These are phyloP conservation scores for Chiridota heheva DNA, from an alignment of 35 echinoderm and acorn worm species.

Conservation along the genomic window DNA sequence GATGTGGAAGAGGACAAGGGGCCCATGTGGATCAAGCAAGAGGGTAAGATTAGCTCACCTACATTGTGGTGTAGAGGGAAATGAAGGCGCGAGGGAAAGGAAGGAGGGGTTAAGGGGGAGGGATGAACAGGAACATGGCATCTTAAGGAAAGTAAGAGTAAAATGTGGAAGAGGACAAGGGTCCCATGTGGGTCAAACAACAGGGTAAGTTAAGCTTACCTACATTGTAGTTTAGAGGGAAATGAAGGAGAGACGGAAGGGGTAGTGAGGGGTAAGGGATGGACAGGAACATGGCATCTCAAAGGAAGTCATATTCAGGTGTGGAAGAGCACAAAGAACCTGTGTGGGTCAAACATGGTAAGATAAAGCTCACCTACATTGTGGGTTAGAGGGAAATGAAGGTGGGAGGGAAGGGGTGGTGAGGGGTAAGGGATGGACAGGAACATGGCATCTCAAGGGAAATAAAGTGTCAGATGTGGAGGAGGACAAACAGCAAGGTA, in stretches of 20 bases:
- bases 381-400: slow-evolving; percentile 27
- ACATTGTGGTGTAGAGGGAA: too few species aligned
- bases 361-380: slow-evolving; percentile 28
- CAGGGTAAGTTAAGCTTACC: slow-evolving; percentile 14
- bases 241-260: too few species aligned
- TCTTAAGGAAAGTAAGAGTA: slow-evolving; percentile 21
- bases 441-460: not conserved
- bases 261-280: too few species aligned
- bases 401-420: not conserved
- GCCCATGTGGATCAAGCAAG: slow-evolving; percentile 10
- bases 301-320: slow-evolving; percentile 35
- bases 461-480: too few species aligned
- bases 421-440: not conserved
- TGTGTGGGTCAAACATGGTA: slow-evolving; percentile 5
- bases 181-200: slow-evolving; percentile 14
- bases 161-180: slow-evolving; percentile 41
- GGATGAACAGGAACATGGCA: too few species aligned
- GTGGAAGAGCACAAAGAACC: slow-evolving; percentile 34
- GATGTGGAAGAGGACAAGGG: too few species aligned
- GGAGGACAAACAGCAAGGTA: too few species aligned
- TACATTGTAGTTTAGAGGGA: too few species aligned
- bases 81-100: too few species aligned
- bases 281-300: too few species aligned
- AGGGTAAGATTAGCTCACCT: slow-evolving; percentile 14
- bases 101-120: too few species aligned